Evolutionary conservation across 2,113 vertebrate genomes (phyloP), one percentile per base, ranked within the genome.

Genomic region (Corythornis madagascariensis): DNA sequence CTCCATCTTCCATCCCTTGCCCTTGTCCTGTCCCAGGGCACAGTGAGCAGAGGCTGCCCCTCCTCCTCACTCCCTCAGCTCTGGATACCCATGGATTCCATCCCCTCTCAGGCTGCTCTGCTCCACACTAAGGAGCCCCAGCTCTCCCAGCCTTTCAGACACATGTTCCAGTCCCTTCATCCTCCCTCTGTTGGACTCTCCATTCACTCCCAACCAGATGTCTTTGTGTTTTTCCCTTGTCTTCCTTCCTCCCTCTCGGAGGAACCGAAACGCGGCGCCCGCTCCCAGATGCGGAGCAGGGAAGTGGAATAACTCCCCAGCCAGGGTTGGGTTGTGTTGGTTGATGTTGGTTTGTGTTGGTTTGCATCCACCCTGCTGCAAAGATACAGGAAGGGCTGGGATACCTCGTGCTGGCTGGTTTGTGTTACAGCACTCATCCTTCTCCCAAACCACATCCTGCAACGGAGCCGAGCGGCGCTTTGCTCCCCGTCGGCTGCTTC

Each of bases 371-470:
- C 29, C 73, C 92, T 81, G 73, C 83, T 95, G 64, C 77, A 75
- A 10, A 45, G 86, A 13, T 13, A 21, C 67, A 70, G 91, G 83
- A 66, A 70, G 56, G 76, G 65, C 83, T 93, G 25, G 77, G 18
- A 3, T 78, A 55, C 83, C 65, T 88, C 6, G 1, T 28, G 1
- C 24, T 83, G 89, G 65, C 91, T 94, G 91, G 4, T 43, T 29
- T 83, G 60, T 31, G 69, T n/a, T 88, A 67, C 60, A 74, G 61
- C 83, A 38, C 17, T 10, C 70, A 60, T 56, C 89, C 94, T 72
- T 83, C 48, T 92, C 87, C 91, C 83, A 86, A 3, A 69, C 80
- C 93, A 75, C 94, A 89, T 90, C 94, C 89, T 77, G 92, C 69
- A 15, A 5, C 1, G 0, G 11, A 70, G 83, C 26, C 78, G 16